A percentile compares a stretch with the other conserved stretches of the same genome.
Conservation (phyloP, 2,888 invertebrate genomes). For the Tachina lurida region DNA sequence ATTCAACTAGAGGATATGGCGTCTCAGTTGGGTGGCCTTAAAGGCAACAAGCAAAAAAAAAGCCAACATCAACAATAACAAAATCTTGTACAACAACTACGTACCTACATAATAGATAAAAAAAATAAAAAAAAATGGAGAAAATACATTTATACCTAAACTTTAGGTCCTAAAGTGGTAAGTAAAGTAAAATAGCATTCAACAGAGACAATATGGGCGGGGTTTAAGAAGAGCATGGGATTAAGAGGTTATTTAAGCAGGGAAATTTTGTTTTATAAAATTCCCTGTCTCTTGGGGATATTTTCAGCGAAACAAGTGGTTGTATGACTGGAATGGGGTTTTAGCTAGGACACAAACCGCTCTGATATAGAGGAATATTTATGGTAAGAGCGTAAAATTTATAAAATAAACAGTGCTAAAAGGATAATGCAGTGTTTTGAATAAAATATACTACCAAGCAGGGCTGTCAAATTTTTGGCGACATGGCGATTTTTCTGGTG, state of each 20-base stretch:
- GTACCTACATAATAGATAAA: neutral
- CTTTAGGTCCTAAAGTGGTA: no score
- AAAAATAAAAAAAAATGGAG: conserved; percentile 8
- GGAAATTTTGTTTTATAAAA: neutral
- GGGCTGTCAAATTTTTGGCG: no score
- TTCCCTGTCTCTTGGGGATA: neutral
- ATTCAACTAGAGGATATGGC: conserved; percentile 66
- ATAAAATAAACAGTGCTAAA: neutral
- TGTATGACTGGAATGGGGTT: neutral
- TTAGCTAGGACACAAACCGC: conserved; percentile 24
- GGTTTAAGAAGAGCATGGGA: conserved; percentile 8
- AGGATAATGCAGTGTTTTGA: neutral
- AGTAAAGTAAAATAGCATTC: neutral
- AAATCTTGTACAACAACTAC: conserved; percentile 18
- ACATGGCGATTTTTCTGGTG: no score
- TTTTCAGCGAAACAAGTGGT: neutral
- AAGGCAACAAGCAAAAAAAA: conserved; percentile 4
- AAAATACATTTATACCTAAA: neutral
- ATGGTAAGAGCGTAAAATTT: neutral
- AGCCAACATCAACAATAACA: neutral
- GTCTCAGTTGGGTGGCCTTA: conserved; percentile 67
- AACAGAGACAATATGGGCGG: conserved; percentile 5
- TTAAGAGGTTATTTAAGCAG: neutral
- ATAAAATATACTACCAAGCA: no score
- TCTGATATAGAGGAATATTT: neutral